A percentile compares a stretch with the other conserved stretches of the same genome.
Conservation (phyloP, 2,113 vertebrate genomes). For the Pipa parva region DNA sequence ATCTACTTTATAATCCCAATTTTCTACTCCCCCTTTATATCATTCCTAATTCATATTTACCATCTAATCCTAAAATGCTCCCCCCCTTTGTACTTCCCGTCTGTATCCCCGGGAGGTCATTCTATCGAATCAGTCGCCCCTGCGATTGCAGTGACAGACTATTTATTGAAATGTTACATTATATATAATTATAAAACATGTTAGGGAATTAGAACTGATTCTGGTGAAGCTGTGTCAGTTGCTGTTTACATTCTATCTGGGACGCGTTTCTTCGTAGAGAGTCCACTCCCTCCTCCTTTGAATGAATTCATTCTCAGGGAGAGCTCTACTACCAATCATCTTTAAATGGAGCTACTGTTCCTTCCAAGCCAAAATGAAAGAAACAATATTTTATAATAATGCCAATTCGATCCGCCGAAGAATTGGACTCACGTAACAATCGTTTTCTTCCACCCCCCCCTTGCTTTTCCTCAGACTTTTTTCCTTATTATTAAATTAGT, state of each 20-base stretch:
- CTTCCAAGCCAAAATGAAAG: conserved; percentile 69
- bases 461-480: conserved; percentile 41
- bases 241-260: conserved; percentile 76
- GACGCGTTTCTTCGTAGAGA: conserved; percentile 83
- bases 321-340: conserved; percentile 76
- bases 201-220: conserved; percentile 78
- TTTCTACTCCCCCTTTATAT: too few relatives aligned
- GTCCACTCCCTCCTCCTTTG: conserved; percentile 79
- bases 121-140: too few relatives aligned
- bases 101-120: too few relatives aligned
- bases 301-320: conserved; percentile 81
- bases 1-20: too few relatives aligned
- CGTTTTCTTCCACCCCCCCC: conserved; percentile 65
- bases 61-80: too few relatives aligned
- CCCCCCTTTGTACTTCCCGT: too few relatives aligned
- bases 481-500: conserved; percentile 78
- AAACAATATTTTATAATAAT: conserved; percentile 65
- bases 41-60: too few relatives aligned
- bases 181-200: too few relatives aligned
- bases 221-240: conserved; percentile 77
- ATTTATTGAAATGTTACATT: too few relatives aligned
- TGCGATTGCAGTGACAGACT: too few relatives aligned
- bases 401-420: conserved; percentile 72
- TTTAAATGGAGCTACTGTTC: conserved; percentile 80
- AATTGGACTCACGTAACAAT: conserved; percentile 74